Base-by-base conservation (phyloP, 2,113 vertebrate genomes). In the Perca fluviatilis region DNA sequence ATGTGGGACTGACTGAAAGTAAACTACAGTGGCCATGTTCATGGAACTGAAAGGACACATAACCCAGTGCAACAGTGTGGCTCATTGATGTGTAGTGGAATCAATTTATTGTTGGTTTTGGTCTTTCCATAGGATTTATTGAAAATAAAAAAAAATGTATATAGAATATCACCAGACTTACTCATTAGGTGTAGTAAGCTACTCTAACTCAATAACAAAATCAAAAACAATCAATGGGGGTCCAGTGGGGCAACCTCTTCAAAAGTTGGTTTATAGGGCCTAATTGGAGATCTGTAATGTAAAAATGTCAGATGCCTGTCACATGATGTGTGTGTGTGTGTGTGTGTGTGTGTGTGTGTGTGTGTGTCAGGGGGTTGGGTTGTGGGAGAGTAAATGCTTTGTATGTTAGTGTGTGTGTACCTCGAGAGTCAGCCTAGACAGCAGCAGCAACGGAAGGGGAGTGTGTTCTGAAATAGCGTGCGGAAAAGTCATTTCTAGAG, bases 401-500 rank as follows among this genome's bases (percentile, higher is more conserved):
- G 19, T 23, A n/a, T 63, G 60, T 73, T 49, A 66, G 1, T 14
- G 57, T 56, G 36, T 74, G 47, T 73, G 66, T 62, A 30, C 14
- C 54, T 6, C 30, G 64, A 79, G 78, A 80, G 71, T 62, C 6
- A n/a, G 68, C 66, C 70, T 23, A 7, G 16, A 36, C 57, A 46
- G 64, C 30, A 50, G 58, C 58, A 33, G 30, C 4, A 33, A 6
- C 33, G 6, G 33, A 33, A 33, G 33, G 58, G 47, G 54, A 70
- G 67, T 14, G 43, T 66, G 65, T 77, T 79, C 73, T 53, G 76
- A 86, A 85, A 83, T 87, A 87, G 79, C 65, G 36, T 80, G 79
- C 30, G 2, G 77, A 89, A 87, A 87, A 90, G 79, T 86, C 57
- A 86, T 82, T 84, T 77, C 65, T 73, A 78, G 85, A 87, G 69